These are phyloP conservation scores for Acropternis orthonyx DNA, from an alignment of 2,797 vertebrate species.

Conservation along the genomic window DNA sequence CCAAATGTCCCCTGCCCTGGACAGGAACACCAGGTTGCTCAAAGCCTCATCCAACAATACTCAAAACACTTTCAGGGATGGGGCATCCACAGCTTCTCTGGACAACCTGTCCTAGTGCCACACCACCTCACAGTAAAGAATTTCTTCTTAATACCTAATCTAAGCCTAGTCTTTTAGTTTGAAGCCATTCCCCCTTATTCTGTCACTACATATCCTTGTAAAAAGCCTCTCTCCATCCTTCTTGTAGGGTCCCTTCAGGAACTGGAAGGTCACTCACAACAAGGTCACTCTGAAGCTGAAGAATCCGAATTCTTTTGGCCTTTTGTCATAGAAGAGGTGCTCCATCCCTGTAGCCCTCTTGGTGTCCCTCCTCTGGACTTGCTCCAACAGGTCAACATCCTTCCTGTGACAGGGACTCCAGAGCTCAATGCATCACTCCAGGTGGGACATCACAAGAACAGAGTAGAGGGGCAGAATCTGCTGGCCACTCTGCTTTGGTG, in stretches of 20 bases:
- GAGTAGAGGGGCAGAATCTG: background rate
- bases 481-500: rapidly evolving
- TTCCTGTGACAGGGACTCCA: background rate
- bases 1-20: background rate
- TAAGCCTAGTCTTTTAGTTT: background rate
- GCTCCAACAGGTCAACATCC: rapidly evolving
- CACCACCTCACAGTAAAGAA: background rate
- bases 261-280: background rate
- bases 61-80: background rate
- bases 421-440: background rate
- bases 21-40: background rate
- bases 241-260: background rate
- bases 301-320: background rate
- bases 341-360: background rate
- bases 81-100: background rate
- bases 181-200: background rate
- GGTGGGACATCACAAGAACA: background rate
- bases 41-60: background rate
- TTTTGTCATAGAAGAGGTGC: background rate
- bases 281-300: background rate
- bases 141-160: background rate
- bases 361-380: background rate
- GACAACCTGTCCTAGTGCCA: background rate
- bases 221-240: background rate
- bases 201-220: too few relatives aligned